A percentile compares a stretch with the other conserved stretches of the same genome.
These are phyloP conservation scores for Seira musarum DNA, from an alignment of 2,888 invertebrate species.

Conservation along the genomic window DNA sequence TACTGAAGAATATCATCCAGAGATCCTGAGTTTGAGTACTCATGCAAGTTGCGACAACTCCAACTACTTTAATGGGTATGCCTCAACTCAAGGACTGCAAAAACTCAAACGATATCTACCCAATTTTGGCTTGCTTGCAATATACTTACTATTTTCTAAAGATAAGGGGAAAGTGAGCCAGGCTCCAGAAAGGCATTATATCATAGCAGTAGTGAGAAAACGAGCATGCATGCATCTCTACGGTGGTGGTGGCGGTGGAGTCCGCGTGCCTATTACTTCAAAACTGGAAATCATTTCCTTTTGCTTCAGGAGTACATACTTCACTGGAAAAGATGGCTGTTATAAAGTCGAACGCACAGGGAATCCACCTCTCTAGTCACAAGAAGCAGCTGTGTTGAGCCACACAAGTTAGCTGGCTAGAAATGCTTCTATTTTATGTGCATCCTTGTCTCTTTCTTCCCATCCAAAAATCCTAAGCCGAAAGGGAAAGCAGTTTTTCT, in stretches of 20 bases:
- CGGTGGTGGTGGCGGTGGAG: not conserved
- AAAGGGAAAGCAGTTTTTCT: not conserved
- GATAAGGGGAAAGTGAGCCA: constrained; percentile 6
- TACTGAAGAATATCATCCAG: too few relatives aligned
- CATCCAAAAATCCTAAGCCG: not conserved
- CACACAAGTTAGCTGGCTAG: constrained; percentile 29
- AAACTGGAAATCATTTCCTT: constrained; percentile 8
- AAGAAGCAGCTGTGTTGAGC: constrained; percentile 54
- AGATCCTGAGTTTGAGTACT: not conserved
- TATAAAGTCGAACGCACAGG: constrained; percentile 56
- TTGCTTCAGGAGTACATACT: constrained; percentile 12
- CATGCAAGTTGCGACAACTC: constrained; percentile 9
- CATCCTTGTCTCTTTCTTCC: not conserved
- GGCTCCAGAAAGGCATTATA: constrained; percentile 8
- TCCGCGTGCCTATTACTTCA: constrained; percentile 15
- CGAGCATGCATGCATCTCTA: not conserved
- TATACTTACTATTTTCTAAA: not conserved
- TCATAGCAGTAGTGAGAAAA: not conserved
- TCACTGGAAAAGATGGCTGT: constrained; percentile 44
- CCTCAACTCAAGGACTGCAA: not conserved
- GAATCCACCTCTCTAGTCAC: constrained; percentile 58
- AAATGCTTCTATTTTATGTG: constrained; percentile 4
- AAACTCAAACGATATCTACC: not conserved
- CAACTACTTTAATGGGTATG: constrained; percentile 5
- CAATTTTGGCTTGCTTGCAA: constrained; percentile 3